Evolutionary conservation across 2,797 vertebrate genomes (phyloP), one percentile per base, ranked within the genome.

Genomic region (Crenuchus spilurus): DNA sequence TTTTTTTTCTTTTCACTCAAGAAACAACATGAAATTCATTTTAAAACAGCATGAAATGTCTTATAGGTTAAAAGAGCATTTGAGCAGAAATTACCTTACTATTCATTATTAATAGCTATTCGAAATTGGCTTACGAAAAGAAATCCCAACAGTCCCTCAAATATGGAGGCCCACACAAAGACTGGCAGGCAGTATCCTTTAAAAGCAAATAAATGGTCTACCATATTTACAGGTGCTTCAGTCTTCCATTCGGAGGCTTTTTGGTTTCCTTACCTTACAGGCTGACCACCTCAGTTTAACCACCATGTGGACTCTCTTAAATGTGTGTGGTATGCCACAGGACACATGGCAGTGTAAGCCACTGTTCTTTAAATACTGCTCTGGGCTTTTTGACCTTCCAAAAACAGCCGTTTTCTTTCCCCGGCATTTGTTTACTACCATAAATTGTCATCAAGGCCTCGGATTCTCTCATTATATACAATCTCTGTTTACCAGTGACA

Each of bases 191-290:
- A 41, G 26, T 18, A 10, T 10, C 8, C 18, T 55, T 31, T 24
- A 20, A 31, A 57, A 46, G 16, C 41, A 46, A 44, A 46, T 42
- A 22, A 14, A 4, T 31, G 44, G 20, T 61, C 55, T 41, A 10
- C 31, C 22, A 49, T 51, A 52, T 52, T 72, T 63, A 31, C 44
- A 62, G 22, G n/a, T 41, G 7, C 26, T 30, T 24, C 26, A 10
- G 35, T 18, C 24, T 11, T 61, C 58, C 33, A 31, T 62, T 51
- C 33, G 37, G 42, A 37, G 42, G 41, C 14, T 24, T 49, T 60
- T 28, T 49, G 13, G 22, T 51, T 71, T 71, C 16, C 31, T 39
- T 30, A 39, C 20, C 31, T 60, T 70, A 11, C 14, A 44, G 11
- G 26, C 6, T 26, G n/a, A 28, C 22, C 11, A 48, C 14, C 9